These are phyloP conservation scores for Graptemys geographica DNA, from an alignment of 2,797 vertebrate genomes.

Conservation along the genomic window DNA sequence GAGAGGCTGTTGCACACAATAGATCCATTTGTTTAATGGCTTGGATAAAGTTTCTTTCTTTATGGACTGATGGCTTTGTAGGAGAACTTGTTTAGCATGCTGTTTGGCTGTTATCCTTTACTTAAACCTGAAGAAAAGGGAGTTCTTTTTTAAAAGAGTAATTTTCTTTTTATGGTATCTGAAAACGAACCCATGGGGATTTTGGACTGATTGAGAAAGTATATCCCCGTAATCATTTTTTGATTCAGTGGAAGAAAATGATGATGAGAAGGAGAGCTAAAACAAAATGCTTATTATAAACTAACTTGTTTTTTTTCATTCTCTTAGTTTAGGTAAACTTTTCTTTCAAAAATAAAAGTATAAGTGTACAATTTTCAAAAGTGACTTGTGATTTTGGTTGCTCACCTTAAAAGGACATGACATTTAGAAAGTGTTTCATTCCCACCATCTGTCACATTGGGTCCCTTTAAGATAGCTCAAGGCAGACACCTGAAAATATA, in stretches of 20 bases:
- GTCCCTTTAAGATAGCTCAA: not conserved
- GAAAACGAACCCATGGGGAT: not conserved
- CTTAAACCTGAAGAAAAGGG: not conserved
- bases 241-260: not conserved
- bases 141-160: not conserved
- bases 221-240: not conserved
- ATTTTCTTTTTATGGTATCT: not conserved
- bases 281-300: not conserved
- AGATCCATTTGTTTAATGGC: not conserved
- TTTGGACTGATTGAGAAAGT: not conserved
- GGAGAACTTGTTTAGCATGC: not conserved
- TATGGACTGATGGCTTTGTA: not conserved
- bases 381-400: not conserved
- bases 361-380: accelerated
- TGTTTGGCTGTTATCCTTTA: not conserved
- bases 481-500: not conserved
- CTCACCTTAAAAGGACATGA: not conserved
- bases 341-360: not conserved
- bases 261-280: not conserved
- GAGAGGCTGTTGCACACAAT: not conserved
- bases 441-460: not conserved
- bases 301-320: not conserved
- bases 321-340: not conserved
- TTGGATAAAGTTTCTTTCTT: not conserved
- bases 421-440: not conserved